Evolutionary conservation across 2,113 vertebrate species (phyloP).

Genomic region (Onychorhynchus coronatus): DNA sequence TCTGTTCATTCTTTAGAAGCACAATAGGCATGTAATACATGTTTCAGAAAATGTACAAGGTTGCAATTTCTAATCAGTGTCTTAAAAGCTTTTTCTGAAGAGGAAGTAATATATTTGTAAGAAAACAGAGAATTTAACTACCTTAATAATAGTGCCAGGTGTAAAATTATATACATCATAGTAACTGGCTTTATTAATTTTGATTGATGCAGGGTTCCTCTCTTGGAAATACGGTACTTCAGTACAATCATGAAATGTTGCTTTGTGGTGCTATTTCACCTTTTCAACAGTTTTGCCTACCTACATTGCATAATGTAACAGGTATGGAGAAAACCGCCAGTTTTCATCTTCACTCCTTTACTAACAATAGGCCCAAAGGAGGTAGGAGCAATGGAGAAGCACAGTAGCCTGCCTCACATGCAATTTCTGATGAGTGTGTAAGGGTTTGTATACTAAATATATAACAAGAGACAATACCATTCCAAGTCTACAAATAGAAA

Average conservation of each 20-base stretch:
- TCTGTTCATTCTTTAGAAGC: background rate
- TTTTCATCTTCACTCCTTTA: background rate
- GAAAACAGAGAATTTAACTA: conserved; percentile 21
- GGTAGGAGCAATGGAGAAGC: background rate
- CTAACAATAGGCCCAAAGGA: background rate
- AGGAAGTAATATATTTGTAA: conserved; percentile 1
- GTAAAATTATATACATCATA: conserved; percentile 2
- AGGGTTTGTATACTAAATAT: background rate
- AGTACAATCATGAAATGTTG: background rate
- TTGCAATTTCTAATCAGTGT: background rate
- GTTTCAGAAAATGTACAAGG: background rate
- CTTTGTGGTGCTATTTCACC: background rate
- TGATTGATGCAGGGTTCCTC: background rate
- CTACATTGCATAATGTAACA: background rate
- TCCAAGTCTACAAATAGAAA: background rate
- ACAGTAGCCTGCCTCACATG: background rate
- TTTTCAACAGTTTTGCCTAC: background rate
- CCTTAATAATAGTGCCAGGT: background rate
- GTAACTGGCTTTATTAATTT: background rate
- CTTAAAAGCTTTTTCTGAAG: background rate
- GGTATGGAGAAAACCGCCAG: background rate
- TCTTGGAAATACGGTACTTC: background rate
- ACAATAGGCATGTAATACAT: background rate
- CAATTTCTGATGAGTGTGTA: background rate
- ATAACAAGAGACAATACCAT: background rate